Evolutionary conservation across 37 sponge, comb jelly and placozoan species (phyloP), one percentile per base, ranked within the genome.

Genomic region (Crambe crambe): DNA sequence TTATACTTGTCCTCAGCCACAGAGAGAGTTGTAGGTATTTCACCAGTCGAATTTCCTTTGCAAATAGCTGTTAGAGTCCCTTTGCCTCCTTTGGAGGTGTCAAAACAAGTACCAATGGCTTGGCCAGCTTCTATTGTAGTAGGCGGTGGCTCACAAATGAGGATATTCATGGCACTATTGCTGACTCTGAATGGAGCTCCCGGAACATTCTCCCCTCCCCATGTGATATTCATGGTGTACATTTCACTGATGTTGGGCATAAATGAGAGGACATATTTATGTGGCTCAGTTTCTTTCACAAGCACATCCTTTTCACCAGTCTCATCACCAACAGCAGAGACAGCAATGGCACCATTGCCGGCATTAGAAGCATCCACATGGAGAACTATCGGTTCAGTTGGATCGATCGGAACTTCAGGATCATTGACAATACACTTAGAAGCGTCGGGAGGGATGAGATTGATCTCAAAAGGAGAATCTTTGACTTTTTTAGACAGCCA

Each of bases 401-500:
- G 43, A 3, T 75, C 72, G 18, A 56, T 51, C 15, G 67, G 65
- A 2, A 71, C 56, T 1, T 80, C 56, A 47, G 89, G 89, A 26
- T 81, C 92, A 42, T 30, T 66, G 6, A 92, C 85, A 22, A 37
- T 37, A 23, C 84, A 83, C 57, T 84, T 83, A 20, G 25, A 37
- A 21, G 85, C 85, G 37, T 74, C 67, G 4, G 90, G 77, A 6
- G 86, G 90, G 42, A 68, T 68, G 40, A 85, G 30, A 36, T 81
- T 79, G 27, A 85, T 42, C 39, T 68, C 71, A 65, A 76, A 85
- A 0, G 85, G 90, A 42, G 86, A 85, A 15, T 80, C 70, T 51
- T 61, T 74, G 20, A 90, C 85, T n/a, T n/a, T n/a, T n/a, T n/a
- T n/a, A 31, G 58, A 77, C 0, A 72, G 59, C 92, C 92, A 91